These are phyloP conservation scores for Stegodyphus mimosarum DNA, from an alignment of 1,140 invertebrate genomes.

Conservation along the genomic window DNA sequence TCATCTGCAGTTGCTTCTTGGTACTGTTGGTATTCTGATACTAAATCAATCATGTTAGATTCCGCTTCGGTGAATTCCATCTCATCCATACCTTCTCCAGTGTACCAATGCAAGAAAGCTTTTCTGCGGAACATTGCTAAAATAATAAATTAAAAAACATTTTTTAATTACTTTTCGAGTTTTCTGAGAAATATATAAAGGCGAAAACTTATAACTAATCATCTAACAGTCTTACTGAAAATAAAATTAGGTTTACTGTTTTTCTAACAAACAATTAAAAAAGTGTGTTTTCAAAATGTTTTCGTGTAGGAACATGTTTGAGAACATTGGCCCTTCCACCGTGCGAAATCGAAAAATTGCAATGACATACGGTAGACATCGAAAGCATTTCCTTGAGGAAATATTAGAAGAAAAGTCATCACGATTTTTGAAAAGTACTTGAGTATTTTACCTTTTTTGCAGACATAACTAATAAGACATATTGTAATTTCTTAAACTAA, in stretches of 20 bases:
- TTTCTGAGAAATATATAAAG: conserved; percentile 64
- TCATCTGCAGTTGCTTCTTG: conserved; percentile 75
- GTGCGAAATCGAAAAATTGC: too few species aligned
- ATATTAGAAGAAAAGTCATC: too few species aligned
- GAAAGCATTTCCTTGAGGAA: too few species aligned
- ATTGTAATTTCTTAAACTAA: too few species aligned
- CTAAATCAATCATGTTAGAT: conserved; percentile 71
- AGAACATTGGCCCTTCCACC: too few species aligned
- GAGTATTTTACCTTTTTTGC: too few species aligned
- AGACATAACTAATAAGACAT: too few species aligned
- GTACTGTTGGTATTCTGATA: conserved; percentile 92
- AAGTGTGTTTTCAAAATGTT: too few species aligned
- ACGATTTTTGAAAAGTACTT: too few species aligned
- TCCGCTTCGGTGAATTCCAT: conserved; percentile 82
- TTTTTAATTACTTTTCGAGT: conserved; percentile 1
- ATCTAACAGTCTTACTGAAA: background rate
- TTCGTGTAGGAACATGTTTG: too few species aligned
- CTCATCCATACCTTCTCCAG: conserved; percentile 83
- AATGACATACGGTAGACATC: too few species aligned
- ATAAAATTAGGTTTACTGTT: background rate
- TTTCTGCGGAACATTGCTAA: conserved; percentile 64
- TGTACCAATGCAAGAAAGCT: conserved; percentile 69
- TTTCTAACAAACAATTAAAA: background rate
- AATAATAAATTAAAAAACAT: conserved; percentile 13
- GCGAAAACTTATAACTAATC: background rate